A percentile compares a stretch with the other conserved stretches of the same genome.
Conservation (phyloP, 2,797 vertebrate genomes). For the Alca torda region DNA sequence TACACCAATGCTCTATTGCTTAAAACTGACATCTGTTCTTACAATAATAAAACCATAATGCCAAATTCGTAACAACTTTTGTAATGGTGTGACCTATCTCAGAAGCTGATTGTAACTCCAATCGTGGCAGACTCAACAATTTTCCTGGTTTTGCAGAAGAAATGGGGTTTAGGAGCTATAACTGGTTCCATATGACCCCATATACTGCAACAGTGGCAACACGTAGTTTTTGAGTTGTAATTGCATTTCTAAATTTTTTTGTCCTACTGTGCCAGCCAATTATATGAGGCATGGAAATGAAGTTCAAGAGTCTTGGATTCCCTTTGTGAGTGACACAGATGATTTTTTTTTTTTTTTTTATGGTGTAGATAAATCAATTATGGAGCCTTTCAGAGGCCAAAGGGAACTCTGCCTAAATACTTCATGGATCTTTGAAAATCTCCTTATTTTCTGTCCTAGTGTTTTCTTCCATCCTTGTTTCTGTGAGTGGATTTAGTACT, state of each 20-base stretch:
- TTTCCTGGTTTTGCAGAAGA: background rate
- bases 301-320: background rate
- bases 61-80: background rate
- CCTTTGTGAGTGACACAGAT: background rate
- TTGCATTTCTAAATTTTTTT: background rate
- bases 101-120: background rate
- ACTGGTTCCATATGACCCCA: background rate
- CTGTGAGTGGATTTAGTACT: background rate
- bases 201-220: background rate
- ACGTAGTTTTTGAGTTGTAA: background rate
- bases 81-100: background rate
- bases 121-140: background rate
- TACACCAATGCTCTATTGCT: background rate
- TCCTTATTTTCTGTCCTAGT: background rate
- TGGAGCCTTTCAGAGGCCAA: background rate
- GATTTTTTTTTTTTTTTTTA: background rate
- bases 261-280: background rate
- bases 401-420: background rate
- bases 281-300: background rate
- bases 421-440: background rate
- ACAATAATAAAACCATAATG: background rate
- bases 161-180: background rate
- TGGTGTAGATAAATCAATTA: background rate
- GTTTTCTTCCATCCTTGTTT: background rate
- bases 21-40: background rate